Base-by-base conservation (phyloP, 2,888 invertebrate genomes). In the Morpho achilles region DNA sequence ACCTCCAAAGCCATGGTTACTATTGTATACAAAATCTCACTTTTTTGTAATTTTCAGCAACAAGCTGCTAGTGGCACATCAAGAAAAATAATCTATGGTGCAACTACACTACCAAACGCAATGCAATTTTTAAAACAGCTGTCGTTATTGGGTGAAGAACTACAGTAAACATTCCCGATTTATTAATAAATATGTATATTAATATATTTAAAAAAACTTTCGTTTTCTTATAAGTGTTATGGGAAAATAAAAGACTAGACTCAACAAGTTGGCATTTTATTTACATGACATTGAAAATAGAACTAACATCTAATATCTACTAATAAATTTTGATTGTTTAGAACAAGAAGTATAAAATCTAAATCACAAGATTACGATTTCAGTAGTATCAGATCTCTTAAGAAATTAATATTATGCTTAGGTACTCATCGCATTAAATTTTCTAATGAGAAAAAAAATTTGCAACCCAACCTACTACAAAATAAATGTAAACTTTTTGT, bases 41-140 rank as follows among this genome's bases (percentile, higher is more conserved):
- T 32, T 32, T 32, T 32, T 32, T 32, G 32, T 32, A 5, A 32
- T 74, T 92, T 92, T 52, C 82, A 95, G 94, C 95, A 95, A 92
- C 90, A 87, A 80, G 87, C 85, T 7, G 91, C 93, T 7, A 91
- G 94, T 64, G 95, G 95, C 49, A 92, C 92, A 59, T 84, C 92
- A 8, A 95, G 96, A 80, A 94, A 96, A 77, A 95, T 99, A 62
- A 95, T 97, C 56, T 99, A 99, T 80, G 99, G 99, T 45, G 95
- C 98, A 61, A 97, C 99, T 40, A 97, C 99, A 48, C 91, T 99
- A 63, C 95, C 96, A 67, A 99, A 97, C 89, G 98, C 99, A 7
- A 94, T 95, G 69, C 98, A 98, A 79, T 99, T 99, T 87, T 92
- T 99, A 62, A 96, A 96, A 83, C 99, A 99, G 86, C 91, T 97